Percentiles rank a stretch among this genome's conserved stretches.
phyloP scores from a whole-genome alignment of 2,797 vertebrate genomes.

The Gymnocypris eckloni region DNA sequence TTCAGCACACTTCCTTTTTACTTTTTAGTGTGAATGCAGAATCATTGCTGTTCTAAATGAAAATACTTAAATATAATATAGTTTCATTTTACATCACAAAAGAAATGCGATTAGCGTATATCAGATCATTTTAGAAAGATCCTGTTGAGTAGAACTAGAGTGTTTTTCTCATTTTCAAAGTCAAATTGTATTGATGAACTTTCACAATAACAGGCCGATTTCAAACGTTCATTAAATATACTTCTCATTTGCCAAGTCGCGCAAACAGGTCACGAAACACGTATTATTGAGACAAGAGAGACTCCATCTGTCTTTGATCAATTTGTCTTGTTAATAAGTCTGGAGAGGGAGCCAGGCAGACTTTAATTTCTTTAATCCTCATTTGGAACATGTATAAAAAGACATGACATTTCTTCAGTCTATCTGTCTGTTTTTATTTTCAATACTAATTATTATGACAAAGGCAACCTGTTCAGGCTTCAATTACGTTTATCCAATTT shows the following conservation, averaged over 20 bases:
- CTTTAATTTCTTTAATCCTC: slow-evolving; percentile 74
- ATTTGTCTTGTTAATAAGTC: slow-evolving; percentile 78
- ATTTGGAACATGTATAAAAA: slow-evolving; percentile 71
- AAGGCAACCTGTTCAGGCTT: slow-evolving; percentile 65
- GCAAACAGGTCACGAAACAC: slow-evolving; percentile 67
- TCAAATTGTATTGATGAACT: slow-evolving; percentile 30
- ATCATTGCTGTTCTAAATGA: background rate
- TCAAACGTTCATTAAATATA: slow-evolving; percentile 56
- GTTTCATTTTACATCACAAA: background rate
- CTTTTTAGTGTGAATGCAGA: background rate
- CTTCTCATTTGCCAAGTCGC: slow-evolving; percentile 64
- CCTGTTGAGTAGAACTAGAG: background rate
- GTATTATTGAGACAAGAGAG: slow-evolving; percentile 63
- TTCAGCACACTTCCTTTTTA: background rate
- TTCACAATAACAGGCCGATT: slow-evolving; percentile 24
- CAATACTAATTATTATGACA: slow-evolving; percentile 68
- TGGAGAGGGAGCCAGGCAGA: slow-evolving; percentile 64
- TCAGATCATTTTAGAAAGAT: background rate
- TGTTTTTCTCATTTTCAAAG: slow-evolving; percentile 16
- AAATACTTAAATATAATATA: background rate
- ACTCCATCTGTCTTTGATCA: slow-evolving; percentile 63
- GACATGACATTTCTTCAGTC: slow-evolving; percentile 63
- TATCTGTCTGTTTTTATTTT: slow-evolving; percentile 66
- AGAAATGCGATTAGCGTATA: background rate
- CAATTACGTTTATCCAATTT: slow-evolving; percentile 67